Base-by-base conservation (phyloP, 2,113 vertebrate species). In the Myxocyprinus asiaticus region DNA sequence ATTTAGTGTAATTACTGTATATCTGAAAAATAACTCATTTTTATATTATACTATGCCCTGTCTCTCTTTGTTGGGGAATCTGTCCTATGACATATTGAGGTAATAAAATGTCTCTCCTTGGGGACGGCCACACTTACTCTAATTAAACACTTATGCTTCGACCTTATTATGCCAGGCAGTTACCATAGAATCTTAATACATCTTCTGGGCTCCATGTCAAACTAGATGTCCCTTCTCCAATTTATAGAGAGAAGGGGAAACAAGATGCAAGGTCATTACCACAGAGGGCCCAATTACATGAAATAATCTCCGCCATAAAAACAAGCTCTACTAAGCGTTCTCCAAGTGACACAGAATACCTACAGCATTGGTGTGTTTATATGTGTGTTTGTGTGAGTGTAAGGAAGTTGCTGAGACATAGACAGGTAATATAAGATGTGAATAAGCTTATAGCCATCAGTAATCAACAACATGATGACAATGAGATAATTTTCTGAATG, bases 81-180 rank as follows among this genome's bases (percentile, higher is more conserved):
- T 65, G 83, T 88, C 77, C 61, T 89, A 85, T 91, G 92, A 92
- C 90, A 91, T 92, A 94, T 92, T 88, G 92, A 85, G 90, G 91
- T 90, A 92, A 92, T 93, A 91, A 93, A 93, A 91, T 90, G 83
- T 80, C 84, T 64, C 82, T 91, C 92, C 86, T 65, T 81, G 59
- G 90, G 89, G 92, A 91, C 56, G 44, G 81, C 84, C 82, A 85
- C 84, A 42, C 80, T 88, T 84, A 86, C 88, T 86, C 91, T 93
- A 94, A 94, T 94, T 94, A 93, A 93, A 92, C 92, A 91, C 91
- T 90, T 90, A 84, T 85, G 81, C 86, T 77, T 87, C 81, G 86
- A 92, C 91, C 89, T 91, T 92, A 92, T 89, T 91, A 89, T 87
- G 80, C 88, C 67, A 65, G 50, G 83, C 82, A 90, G 86, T 91